Evolutionary conservation across 2,888 invertebrate species (phyloP).

Genomic region (Cataglyphis livida): DNA sequence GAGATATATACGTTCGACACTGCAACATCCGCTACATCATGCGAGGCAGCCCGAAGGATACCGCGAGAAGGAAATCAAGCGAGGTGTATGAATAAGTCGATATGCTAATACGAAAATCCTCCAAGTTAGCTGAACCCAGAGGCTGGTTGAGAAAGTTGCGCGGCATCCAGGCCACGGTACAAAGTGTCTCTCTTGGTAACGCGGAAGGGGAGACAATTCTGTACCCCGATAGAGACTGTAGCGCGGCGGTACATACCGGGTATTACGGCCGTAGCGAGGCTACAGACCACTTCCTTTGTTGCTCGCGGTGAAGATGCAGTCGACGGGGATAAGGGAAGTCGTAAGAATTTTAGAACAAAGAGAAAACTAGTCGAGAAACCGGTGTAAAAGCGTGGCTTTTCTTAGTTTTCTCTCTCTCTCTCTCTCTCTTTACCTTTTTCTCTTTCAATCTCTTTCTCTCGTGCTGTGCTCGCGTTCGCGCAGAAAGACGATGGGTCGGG

Average conservation of each 20-base stretch:
- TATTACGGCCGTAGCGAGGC: conserved; percentile 70
- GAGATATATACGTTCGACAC: conserved; percentile 30
- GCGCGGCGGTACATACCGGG: conserved; percentile 33
- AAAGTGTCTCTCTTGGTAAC: conserved; percentile 67
- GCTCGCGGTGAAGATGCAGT: conserved; percentile 49
- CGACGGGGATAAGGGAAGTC: conserved; percentile 72
- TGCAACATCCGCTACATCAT: conserved; percentile 1
- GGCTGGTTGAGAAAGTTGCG: conserved; percentile 76
- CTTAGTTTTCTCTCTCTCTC: conserved; percentile 42
- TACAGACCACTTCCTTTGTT: conserved; percentile 78
- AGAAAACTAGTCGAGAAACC: conserved; percentile 59
- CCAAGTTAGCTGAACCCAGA: conserved; percentile 78
- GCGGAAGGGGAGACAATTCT: conserved; percentile 73
- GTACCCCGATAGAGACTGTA: conserved; percentile 52
- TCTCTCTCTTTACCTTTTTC: neutral
- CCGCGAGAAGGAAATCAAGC: conserved; percentile 57
- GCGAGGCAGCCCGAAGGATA: conserved; percentile 54
- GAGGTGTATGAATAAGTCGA: conserved; percentile 83
- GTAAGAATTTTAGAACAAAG: conserved; percentile 82
- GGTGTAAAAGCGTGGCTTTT: conserved; percentile 64
- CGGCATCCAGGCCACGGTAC: conserved; percentile 70
- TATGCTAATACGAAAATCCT: conserved; percentile 83
- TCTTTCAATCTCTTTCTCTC: neutral
- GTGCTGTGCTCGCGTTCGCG: conserved; percentile 13
- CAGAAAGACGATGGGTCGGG: conserved; percentile 56